Percentiles rank a stretch among this genome's conserved stretches.
These are phyloP conservation scores for Crematogaster levior DNA, from an alignment of 2,888 invertebrate species.

Conservation along the genomic window DNA sequence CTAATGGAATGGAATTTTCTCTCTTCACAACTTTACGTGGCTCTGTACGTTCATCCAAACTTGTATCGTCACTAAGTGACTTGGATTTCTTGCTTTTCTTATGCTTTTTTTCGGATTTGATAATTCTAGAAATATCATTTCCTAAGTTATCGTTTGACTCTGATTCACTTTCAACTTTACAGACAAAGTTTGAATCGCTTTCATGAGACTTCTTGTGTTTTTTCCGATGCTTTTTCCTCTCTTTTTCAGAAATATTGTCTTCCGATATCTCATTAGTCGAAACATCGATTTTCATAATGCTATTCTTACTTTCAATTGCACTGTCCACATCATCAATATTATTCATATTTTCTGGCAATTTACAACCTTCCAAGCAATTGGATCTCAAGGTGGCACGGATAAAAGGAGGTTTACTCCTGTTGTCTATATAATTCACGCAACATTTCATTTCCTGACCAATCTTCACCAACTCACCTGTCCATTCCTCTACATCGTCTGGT, in stretches of 20 bases:
- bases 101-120: not conserved
- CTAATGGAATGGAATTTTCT: constrained; percentile 1
- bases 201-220: constrained; percentile 9
- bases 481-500: constrained; percentile 85
- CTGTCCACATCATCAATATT: not conserved
- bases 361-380: constrained; percentile 75
- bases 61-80: not conserved
- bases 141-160: not conserved
- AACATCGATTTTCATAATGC: not conserved
- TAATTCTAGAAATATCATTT: not conserved
- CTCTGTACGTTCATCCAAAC: not conserved
- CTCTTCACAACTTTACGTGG: constrained; percentile 6
- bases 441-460: constrained; percentile 89
- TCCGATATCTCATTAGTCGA: not conserved
- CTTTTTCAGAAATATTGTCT: not conserved
- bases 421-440: constrained; percentile 87
- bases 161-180: not conserved
- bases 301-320: not conserved
- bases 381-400: constrained; percentile 88
- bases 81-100: not conserved
- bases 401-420: constrained; percentile 88
- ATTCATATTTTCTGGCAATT: constrained; percentile 46
- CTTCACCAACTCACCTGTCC: constrained; percentile 87
- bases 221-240: constrained; percentile 20
- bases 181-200: not conserved